Base-by-base conservation (phyloP, 2,113 vertebrate genomes). In the Globicephala melas region DNA sequence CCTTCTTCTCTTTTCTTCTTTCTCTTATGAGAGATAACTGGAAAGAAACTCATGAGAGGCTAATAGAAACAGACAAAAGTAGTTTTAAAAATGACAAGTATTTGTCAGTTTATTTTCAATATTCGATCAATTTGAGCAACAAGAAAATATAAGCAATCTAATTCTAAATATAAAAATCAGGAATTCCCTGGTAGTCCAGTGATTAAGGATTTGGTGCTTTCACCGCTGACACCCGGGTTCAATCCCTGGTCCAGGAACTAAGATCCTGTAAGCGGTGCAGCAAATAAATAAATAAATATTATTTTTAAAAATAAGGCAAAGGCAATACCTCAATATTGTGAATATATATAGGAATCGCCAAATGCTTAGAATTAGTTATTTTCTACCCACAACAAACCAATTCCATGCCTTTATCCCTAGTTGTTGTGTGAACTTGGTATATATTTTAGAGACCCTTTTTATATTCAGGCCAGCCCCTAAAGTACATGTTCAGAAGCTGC, bases 121-220 rank as follows among this genome's bases (percentile, higher is more conserved):
- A 50, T 26, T 81, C 65, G 62, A 88, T 36, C 33, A 93, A 17
- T 71, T 68, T 84, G 82, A 87, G 60, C 85, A 60, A 77, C 12
- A 88, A 80, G 53, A 79, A 88, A 94, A 87, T 65, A 55, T 76
- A 76, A 95, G 31, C 44, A 93, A 90, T n/a, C 36, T 63, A 81
- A 41, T 55, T 79, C 55, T 79, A 79, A 79, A 55, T 14, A 55
- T 79, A 53, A 55, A 55, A 55, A 8, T 31, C 31, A 44, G 31
- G 44, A 50, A 50, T 77, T 77, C 44, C 74, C 28, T 33, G 28
- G 28, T 31, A 33, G 74, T 77, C 44, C 44, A 53, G 28, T 77
- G 28, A 28, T 77, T 77, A 77, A 50, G 44, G 31, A 53, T 28
- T 77, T 44, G 47, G 74, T 33, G 74, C 28, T 33, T 53, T 53